A percentile compares a stretch with the other conserved stretches of the same genome.
Conservation (phyloP, 2,113 vertebrate species). For the Archilochus colubris region DNA sequence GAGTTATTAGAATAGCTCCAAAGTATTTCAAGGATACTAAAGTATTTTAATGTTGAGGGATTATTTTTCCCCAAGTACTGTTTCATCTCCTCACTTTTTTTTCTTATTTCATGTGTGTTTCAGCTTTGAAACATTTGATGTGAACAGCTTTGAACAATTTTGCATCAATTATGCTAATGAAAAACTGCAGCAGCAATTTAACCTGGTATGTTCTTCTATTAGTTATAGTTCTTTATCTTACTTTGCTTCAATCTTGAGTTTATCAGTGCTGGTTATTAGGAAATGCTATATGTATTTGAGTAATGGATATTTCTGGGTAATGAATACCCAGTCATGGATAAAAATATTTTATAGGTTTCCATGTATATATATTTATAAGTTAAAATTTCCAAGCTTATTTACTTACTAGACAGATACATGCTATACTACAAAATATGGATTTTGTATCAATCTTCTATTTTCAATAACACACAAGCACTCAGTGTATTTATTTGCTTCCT, state of each 20-base stretch:
- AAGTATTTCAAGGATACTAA: neutral
- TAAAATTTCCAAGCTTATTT: neutral
- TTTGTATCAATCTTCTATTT: neutral
- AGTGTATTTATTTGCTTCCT: neutral
- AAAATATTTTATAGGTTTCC: neutral
- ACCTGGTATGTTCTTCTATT: slow-evolving; percentile 83
- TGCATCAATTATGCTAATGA: slow-evolving; percentile 99
- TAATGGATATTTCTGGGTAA: neutral
- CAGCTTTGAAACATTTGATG: slow-evolving; percentile 98
- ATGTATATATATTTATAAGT: neutral
- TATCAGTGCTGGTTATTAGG: neutral
- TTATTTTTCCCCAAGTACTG: neutral
- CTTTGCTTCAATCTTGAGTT: neutral
- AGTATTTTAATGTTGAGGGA: neutral
- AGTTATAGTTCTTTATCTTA: neutral
- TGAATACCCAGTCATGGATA: neutral
- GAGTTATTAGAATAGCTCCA: neutral
- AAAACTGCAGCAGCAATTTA: slow-evolving; percentile 98
- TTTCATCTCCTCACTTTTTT: neutral
- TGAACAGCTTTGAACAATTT: slow-evolving; percentile 99
- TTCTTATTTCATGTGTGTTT: slow-evolving; percentile 51
- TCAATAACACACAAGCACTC: neutral
- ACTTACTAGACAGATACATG: neutral
- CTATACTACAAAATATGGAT: neutral
- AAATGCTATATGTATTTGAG: neutral